Evolutionary conservation across 1,140 invertebrate species (phyloP).

Genomic region (Listronotus bonariensis): DNA sequence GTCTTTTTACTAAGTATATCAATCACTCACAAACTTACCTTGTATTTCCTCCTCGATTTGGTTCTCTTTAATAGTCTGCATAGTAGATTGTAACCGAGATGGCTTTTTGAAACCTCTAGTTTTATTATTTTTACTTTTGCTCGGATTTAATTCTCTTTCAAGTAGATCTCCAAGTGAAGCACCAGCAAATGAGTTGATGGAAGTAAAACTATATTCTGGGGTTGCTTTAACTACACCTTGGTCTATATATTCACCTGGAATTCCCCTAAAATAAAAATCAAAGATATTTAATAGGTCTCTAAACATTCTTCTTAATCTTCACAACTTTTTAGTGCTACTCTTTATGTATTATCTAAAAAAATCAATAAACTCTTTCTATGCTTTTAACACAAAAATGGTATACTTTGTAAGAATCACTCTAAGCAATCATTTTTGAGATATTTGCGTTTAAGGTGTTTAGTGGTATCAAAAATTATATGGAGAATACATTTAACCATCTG

Average conservation of each 20-base stretch:
- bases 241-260: conserved; percentile 56
- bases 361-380: too few species aligned
- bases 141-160: conserved; percentile 35
- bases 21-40: not conserved
- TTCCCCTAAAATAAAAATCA: conserved; percentile 42
- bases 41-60: conserved; percentile 33
- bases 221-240: conserved; percentile 46
- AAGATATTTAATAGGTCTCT: too few species aligned
- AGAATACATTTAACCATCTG: too few species aligned
- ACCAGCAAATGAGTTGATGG: conserved; percentile 48
- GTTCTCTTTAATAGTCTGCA: conserved; percentile 44
- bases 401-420: too few species aligned
- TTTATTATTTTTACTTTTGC: conserved; percentile 40
- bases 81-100: conserved; percentile 36
- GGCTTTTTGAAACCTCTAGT: conserved; percentile 21
- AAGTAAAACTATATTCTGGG: conserved; percentile 43
- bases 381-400: too few species aligned
- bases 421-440: too few species aligned
- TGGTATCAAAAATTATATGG: too few species aligned
- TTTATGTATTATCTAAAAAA: too few species aligned
- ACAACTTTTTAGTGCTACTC: too few species aligned
- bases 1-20: too few species aligned
- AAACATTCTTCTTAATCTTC: too few species aligned
- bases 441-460: too few species aligned
- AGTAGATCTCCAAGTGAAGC: conserved; percentile 46